Evolutionary conservation across 2,113 vertebrate species (phyloP).

Genomic region (Bufo gargarizans): DNA sequence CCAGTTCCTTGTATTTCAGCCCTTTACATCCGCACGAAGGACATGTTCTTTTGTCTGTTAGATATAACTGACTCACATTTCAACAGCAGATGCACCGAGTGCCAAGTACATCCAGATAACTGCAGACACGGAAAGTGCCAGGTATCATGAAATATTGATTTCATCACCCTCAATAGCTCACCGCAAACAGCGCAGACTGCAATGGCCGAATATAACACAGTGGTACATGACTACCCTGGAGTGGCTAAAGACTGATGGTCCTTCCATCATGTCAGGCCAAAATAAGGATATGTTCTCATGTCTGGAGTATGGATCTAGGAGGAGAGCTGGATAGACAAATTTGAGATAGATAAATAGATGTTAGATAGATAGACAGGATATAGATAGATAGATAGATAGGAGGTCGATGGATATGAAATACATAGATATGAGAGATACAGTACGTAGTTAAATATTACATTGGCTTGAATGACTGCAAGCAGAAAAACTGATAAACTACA

Average conservation of each 20-base stretch:
- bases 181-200: background rate
- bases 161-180: background rate
- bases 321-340: no score
- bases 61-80: slow-evolving; percentile 43
- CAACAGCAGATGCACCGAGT: background rate
- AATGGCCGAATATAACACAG: background rate
- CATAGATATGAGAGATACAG: no score
- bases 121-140: background rate
- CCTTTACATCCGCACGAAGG: background rate
- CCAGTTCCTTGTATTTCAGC: slow-evolving; percentile 23
- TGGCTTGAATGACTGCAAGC: no score
- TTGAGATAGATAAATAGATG: no score
- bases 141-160: background rate
- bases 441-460: no score
- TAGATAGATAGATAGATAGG: no score
- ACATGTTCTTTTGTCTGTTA: slow-evolving; percentile 19
- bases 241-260: background rate
- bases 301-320: no score
- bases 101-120: background rate
- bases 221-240: background rate
- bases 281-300: no score
- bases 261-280: no score
- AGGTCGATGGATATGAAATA: no score
- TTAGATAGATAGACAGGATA: no score
- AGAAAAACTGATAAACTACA: no score